phyloP scores from a whole-genome alignment of 1,140 invertebrate species.

The Oncopodura yosiiana region DNA sequence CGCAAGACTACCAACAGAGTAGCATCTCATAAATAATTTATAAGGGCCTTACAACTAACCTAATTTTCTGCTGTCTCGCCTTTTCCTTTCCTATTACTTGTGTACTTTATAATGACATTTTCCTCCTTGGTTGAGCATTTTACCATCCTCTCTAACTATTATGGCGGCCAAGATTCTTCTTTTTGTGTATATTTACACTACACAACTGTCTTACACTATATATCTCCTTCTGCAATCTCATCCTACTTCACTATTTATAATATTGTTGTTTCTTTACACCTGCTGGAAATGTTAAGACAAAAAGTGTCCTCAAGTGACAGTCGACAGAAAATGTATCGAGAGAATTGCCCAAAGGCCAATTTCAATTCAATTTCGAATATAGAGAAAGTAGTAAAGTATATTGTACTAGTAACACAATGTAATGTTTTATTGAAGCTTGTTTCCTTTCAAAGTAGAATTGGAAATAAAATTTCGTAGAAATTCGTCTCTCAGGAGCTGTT shows the following conservation, averaged over 20 bases:
- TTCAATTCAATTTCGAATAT: too few relatives aligned
- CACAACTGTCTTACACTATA: neutral
- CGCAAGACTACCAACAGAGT: too few relatives aligned
- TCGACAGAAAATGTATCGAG: neutral
- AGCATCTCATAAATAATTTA: conserved; percentile 31
- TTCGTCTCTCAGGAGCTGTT: too few relatives aligned
- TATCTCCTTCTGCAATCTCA: neutral
- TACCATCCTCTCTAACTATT: neutral
- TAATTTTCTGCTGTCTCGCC: conserved; percentile 30
- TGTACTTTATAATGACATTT: neutral
- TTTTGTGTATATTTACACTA: neutral
- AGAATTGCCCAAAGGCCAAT: conserved; percentile 6
- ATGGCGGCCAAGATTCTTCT: conserved; percentile 3
- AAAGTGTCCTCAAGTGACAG: neutral
- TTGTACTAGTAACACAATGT: too few relatives aligned
- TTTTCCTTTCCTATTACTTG: conserved; percentile 26
- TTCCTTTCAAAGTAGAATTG: too few relatives aligned
- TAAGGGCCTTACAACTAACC: conserved; percentile 28
- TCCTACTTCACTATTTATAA: neutral
- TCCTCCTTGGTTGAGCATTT: conserved; percentile 6
- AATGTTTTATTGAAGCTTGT: too few relatives aligned
- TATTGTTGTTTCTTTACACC: neutral
- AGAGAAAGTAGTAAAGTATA: too few relatives aligned
- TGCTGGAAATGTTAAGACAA: neutral
- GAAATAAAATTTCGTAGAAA: too few relatives aligned